A percentile compares a stretch with the other conserved stretches of the same genome.
Conservation (phyloP, 2,888 invertebrate genomes). For the Watsonalla cultraria region DNA sequence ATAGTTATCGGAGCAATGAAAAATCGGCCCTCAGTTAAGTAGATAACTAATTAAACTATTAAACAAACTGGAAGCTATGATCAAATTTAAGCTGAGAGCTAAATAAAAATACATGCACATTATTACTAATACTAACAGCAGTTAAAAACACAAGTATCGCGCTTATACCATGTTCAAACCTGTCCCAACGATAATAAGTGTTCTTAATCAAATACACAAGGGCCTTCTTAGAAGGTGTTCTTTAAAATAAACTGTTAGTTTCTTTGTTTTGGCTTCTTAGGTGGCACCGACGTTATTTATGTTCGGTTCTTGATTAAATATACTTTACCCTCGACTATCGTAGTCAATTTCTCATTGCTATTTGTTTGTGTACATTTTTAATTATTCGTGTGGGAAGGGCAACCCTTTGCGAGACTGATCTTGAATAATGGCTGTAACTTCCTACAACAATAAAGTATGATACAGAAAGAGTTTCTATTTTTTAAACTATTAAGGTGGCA, state of each 20-base stretch:
- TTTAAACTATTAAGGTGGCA: no score
- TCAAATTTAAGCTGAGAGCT: background rate
- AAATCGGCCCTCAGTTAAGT: no score
- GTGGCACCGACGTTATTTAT: conserved; percentile 48
- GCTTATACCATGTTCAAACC: conserved; percentile 24
- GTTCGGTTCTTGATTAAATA: conserved; percentile 39
- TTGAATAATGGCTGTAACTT: no score
- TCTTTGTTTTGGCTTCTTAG: conserved; percentile 67
- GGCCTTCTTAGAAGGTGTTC: conserved; percentile 53
- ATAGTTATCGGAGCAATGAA: no score
- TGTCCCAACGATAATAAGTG: conserved; percentile 50
- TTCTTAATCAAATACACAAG: conserved; percentile 61
- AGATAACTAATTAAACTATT: no score
- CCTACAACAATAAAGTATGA: no score
- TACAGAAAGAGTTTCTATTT: no score
- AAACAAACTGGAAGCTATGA: background rate
- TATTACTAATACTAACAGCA: background rate
- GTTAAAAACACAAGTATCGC: background rate
- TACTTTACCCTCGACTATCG: conserved; percentile 31
- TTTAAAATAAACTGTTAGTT: conserved; percentile 48
- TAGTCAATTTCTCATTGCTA: conserved; percentile 6
- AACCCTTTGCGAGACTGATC: background rate
- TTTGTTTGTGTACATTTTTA: conserved; percentile 7
- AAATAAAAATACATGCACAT: no score
- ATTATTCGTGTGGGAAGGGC: background rate